These are phyloP conservation scores for Gastrophryne carolinensis DNA, from an alignment of 2,797 vertebrate genomes.

Conservation along the genomic window DNA sequence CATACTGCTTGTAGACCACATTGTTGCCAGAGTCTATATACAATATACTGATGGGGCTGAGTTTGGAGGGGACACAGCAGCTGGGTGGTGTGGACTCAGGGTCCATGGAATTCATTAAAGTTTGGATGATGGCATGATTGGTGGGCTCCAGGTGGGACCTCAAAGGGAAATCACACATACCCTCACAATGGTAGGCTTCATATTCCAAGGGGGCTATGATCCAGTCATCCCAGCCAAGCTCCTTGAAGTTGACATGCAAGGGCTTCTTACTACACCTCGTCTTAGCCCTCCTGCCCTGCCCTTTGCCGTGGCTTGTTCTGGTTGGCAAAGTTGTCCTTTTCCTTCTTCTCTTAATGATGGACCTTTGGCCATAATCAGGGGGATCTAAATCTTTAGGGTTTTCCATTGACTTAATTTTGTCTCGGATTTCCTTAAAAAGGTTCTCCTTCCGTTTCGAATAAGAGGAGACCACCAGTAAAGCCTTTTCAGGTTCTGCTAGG, in stretches of 20 bases:
- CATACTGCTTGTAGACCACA: constrained; percentile 87
- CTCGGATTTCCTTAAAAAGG: constrained; percentile 79
- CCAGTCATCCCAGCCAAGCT: constrained; percentile 87
- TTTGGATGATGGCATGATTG: constrained; percentile 87
- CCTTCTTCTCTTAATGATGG: constrained; percentile 58
- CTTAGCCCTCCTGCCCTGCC: constrained; percentile 63
- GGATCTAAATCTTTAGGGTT: constrained; percentile 55
- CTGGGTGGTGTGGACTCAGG: constrained; percentile 80
- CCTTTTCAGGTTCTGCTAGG: constrained; percentile 65
- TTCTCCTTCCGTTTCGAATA: constrained; percentile 72
- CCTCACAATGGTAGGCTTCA: constrained; percentile 83
- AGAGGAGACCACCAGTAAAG: constrained; percentile 77
- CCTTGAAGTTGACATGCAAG: constrained; percentile 83
- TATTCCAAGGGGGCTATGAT: constrained; percentile 86
- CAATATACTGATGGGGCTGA: constrained; percentile 85
- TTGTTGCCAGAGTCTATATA: constrained; percentile 86
- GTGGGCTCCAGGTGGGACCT: constrained; percentile 85
- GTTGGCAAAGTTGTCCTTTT: constrained; percentile 62
- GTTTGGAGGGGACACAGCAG: constrained; percentile 83
- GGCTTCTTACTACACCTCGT: constrained; percentile 79
- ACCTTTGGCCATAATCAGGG: constrained; percentile 52
- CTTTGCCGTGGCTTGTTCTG: constrained; percentile 56
- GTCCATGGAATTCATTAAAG: constrained; percentile 86
- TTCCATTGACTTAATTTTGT: constrained; percentile 68
- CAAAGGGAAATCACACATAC: constrained; percentile 81